Evolutionary conservation across 1,140 invertebrate species (phyloP), one percentile per base, ranked within the genome.

Genomic region (Eciton burchellii): DNA sequence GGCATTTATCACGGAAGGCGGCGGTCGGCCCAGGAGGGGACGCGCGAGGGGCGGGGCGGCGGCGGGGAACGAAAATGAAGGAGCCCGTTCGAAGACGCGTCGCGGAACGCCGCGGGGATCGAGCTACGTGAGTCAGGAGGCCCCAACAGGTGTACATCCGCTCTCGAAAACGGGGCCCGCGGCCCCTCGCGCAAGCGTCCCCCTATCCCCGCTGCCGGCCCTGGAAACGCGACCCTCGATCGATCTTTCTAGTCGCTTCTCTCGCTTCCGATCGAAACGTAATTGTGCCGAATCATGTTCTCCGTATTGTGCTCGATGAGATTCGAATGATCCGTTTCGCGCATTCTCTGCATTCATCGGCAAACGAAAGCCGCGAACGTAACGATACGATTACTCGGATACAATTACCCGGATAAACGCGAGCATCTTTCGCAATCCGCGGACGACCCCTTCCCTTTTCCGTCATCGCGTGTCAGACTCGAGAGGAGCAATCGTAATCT

Each of bases 81-180:
- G 81, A 86, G 84, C 74, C 72, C 52, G 63, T 29, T 47, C 52
- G 45, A 54, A 47, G 72, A 76, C 65, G 76, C 85, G 85, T 77
- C 84, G 85, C 66, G 71, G 66, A 86, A 68, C 52, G 72, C 86
- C 73, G 52, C 85, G 29, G 82, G 85, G 76, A 81, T 71, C 76
- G 24, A 47, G 26, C 41, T 9, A 57, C 49, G 68, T 86, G 86
- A 87, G 66, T 87, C 86, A 87, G 86, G 35, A n/a, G 8, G 11
- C 16, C 19, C 29, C 43, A 87, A 87, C 85, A 88, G 85, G 87
- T 88, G 87, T 85, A 82, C 59, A 68, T 65, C 52, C 43, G 41
- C 21, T 74, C 81, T 76, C 65, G 62, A 49, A 73, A 77, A 60
- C 49, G 35, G 35, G 45, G 19, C 45, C 11, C 11, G 56, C 41